Conservation (phyloP, 2,113 vertebrate genomes). For the Onychostruthus taczanowskii region DNA sequence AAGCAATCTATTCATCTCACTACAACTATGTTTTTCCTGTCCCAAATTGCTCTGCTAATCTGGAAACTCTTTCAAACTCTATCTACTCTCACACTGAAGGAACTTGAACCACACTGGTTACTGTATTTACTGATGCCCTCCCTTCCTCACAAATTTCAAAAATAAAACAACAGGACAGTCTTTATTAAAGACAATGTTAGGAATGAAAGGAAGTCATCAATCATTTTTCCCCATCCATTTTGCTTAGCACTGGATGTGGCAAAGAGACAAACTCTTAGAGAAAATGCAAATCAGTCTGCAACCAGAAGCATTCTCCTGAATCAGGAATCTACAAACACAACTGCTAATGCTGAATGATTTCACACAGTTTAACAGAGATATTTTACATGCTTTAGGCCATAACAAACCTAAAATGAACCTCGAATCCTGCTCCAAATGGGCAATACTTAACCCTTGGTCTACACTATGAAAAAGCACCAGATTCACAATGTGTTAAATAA, state of each 20-base stretch:
- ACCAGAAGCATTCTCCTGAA: neutral
- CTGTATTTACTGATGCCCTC: neutral
- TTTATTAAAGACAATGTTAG: neutral
- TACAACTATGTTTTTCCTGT: neutral
- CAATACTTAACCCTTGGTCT: neutral
- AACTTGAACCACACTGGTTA: neutral
- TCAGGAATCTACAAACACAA: neutral
- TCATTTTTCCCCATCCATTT: neutral
- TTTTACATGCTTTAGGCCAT: neutral
- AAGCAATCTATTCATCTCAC: neutral
- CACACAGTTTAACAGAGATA: neutral
- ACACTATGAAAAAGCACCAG: neutral
- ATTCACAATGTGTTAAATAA: neutral
- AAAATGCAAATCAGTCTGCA: neutral
- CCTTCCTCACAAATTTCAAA: neutral
- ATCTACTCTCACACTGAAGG: neutral
- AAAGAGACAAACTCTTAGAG: neutral
- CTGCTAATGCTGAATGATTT: neutral
- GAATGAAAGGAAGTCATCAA: neutral
- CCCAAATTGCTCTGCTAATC: neutral
- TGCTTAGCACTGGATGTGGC: neutral
- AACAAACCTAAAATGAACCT: neutral
- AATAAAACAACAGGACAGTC: neutral
- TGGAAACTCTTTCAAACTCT: neutral
- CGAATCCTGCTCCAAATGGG: neutral